Evolutionary conservation across 2,888 invertebrate species (phyloP).

Genomic region (Podabrus alpinus): DNA sequence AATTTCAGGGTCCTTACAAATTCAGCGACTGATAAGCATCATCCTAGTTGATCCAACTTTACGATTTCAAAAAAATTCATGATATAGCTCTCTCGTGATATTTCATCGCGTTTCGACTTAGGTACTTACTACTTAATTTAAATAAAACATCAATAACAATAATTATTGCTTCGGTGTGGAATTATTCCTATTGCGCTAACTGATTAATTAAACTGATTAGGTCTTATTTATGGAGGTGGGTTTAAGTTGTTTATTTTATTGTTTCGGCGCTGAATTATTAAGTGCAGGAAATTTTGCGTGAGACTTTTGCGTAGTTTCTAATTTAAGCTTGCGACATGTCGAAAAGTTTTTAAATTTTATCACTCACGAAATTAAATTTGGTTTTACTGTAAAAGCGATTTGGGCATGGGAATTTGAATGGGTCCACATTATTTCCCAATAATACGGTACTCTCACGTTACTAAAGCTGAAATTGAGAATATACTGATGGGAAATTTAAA

Average conservation of each 20-base stretch:
- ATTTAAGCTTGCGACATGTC: background rate
- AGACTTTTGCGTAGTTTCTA: background rate
- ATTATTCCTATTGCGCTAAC: background rate
- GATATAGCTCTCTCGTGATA: background rate
- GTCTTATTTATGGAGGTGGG: background rate
- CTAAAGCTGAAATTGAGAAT: background rate
- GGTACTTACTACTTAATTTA: background rate
- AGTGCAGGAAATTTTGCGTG: background rate
- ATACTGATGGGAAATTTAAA: background rate
- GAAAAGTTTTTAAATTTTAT: background rate
- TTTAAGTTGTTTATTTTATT: background rate
- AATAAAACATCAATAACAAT: background rate
- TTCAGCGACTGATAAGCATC: background rate
- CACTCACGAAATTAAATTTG: background rate
- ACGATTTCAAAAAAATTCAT: background rate
- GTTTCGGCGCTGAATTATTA: background rate
- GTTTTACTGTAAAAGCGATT: background rate
- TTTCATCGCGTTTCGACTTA: background rate
- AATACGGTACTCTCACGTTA: background rate
- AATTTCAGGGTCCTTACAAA: background rate
- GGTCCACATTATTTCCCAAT: background rate
- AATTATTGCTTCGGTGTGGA: background rate
- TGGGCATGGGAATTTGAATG: background rate
- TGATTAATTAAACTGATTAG: background rate
- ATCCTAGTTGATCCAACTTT: background rate